A percentile compares a stretch with the other conserved stretches of the same genome.
Conservation (phyloP, 64 coral and sea anemone genomes). For the Dendrophyllia cribrosa region DNA sequence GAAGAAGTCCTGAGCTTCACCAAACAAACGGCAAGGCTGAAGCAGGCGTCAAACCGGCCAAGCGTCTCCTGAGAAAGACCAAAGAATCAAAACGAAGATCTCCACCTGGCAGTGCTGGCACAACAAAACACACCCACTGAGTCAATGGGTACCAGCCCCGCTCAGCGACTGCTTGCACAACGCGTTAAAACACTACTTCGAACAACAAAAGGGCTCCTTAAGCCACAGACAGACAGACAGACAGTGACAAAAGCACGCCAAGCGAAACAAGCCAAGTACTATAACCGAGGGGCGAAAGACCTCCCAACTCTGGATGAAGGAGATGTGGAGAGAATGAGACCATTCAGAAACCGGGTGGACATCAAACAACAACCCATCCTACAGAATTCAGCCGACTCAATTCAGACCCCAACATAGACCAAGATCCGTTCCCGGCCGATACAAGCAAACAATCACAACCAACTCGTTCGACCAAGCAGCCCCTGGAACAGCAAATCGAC, state of each 20-base stretch:
- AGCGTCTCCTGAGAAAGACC: not conserved
- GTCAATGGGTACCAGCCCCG: slow-evolving; percentile 62
- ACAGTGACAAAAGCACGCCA: slow-evolving; percentile 2
- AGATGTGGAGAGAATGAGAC: slow-evolving; percentile 47
- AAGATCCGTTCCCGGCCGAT: too few relatives aligned
- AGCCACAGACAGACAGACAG: slow-evolving; percentile 17
- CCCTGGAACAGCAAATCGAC: too few relatives aligned
- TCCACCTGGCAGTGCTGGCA: slow-evolving; percentile 54
- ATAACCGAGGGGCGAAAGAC: slow-evolving; percentile 64
- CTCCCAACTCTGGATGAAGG: slow-evolving; percentile 54
- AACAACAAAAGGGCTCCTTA: slow-evolving; percentile 37
- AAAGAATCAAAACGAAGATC: slow-evolving; percentile 32
- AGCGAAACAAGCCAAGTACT: slow-evolving; percentile 48
- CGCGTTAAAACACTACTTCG: slow-evolving; percentile 52
- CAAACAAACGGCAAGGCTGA: slow-evolving; percentile 17
- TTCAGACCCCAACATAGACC: too few relatives aligned
- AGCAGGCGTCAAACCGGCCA: slow-evolving; percentile 26
- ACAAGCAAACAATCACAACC: too few relatives aligned
- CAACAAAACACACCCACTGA: slow-evolving; percentile 59
- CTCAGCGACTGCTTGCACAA: slow-evolving; percentile 44
- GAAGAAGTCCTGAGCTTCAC: too few relatives aligned
- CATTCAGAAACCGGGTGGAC: slow-evolving; percentile 57
- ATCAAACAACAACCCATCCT: not conserved
- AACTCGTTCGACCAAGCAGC: too few relatives aligned
- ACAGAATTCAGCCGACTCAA: too few relatives aligned